Base-by-base conservation (phyloP, 2,888 invertebrate genomes). In the Drosophila quinaria region DNA sequence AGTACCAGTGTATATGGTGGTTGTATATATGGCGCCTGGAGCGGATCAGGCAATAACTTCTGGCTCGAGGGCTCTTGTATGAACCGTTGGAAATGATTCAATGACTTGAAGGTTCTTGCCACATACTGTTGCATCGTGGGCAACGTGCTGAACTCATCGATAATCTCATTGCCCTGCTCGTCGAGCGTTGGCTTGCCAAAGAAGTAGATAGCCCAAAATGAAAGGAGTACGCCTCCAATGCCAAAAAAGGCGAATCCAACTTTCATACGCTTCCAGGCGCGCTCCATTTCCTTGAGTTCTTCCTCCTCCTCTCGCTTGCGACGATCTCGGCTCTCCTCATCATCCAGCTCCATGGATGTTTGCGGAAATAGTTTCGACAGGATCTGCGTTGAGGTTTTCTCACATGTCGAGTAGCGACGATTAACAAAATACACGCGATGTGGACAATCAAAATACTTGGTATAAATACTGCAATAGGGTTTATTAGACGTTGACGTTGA, bases 1-100 rank as follows among this genome's bases (percentile, higher is more conserved):
- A 99, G 93, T 39, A 99, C 97, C 47, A 99, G 94, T 0, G 99
- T 99, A 92, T 99, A 99, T 0, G 97, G 96, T 6, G 99, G 99
- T 92, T 99, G 99, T 66, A 95, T 93, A 92, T 98, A 99, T 0
- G 99, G 99, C 66, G 96, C 95, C 63, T 96, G 95, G 17, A 99
- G 92, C 0, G 98, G 97, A 92, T 99, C 99, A 1, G 99, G 99
- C 61, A 99, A 94, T 11, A 99, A 93, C 92, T 98, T 97, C 74
- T 97, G 97, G 59, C 98, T 95, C 0, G 98, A 98, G 0, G 99
- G 99, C 92, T 99, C 98, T 91, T 97, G 95, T 70, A 98, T 96
- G 94, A 96, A 95, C 92, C 95, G 95, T 88, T 95, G 95, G 87
- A 95, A 96, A 82, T 95, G 95, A 35, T 94, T 95, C n/a, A 96